Evolutionary conservation across 2,113 vertebrate genomes (phyloP), one percentile per base, ranked within the genome.

Genomic region (Speoplatyrhinus poulsoni): DNA sequence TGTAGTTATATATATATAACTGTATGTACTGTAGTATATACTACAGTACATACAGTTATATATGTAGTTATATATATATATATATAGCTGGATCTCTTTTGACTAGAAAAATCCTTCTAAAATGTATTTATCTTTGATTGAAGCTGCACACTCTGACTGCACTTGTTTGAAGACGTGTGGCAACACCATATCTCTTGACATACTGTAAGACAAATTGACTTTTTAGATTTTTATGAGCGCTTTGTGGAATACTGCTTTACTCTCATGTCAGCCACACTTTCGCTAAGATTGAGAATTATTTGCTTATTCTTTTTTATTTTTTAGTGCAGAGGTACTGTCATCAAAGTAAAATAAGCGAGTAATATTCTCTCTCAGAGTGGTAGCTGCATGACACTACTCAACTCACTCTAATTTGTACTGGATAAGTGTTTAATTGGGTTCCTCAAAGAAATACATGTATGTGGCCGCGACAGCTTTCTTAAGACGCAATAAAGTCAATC

Each of bases 381-480:
- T 47, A 36, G 41, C n/a, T 13, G 5, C 15, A 17, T 46, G 56
- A 59, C 8, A 19, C 50, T 61, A 55, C 65, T 60, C 33, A 46
- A 36, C 19, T 12, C 1, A 8, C 41, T 46, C 59, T 46, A 13
- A 33, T n/a, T 36, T 55, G 16, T 46, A 15, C 47, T 60, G 16
- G 36, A 60, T 68, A 6, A 61, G 17, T 57, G 36, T 76, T 70
- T 71, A 56, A 73, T 36, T 67, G 4, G 60, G 60, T 56, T 62
- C 46, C 6, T 15, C 4, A 15, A 52, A 52, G 4, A 41, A 41
- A 41, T 8, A 5, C 36, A 41, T 41, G 36, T 41, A 1, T 41
- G 36, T 41, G 36, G 36, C 36, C 36, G 1, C 4, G 5, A 8
- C 36, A 8, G 7, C 36, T 2, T 55, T 52, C 55, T 19, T 36